These are phyloP conservation scores for Chaetorhynchus papuensis DNA, from an alignment of 2,113 vertebrate species.

Conservation along the genomic window DNA sequence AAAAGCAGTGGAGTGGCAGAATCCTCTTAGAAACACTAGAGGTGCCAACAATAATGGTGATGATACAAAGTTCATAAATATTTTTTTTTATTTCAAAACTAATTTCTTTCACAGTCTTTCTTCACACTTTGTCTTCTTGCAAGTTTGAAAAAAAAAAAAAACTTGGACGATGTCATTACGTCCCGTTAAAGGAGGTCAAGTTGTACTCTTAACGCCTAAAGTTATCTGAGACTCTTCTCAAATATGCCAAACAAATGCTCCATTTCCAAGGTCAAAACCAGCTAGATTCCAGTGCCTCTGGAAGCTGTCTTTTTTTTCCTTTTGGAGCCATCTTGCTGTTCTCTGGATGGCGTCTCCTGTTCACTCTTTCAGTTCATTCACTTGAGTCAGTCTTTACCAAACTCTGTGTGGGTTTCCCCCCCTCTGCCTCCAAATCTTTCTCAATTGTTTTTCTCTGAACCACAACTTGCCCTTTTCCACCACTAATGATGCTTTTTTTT, in stretches of 20 bases:
- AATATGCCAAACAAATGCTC: neutral
- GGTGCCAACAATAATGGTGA: neutral
- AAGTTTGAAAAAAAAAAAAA: neutral
- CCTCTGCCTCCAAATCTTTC: neutral
- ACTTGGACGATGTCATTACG: neutral
- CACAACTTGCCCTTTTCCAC: conserved; percentile 49
- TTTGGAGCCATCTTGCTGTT: neutral
- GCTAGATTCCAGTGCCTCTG: neutral
- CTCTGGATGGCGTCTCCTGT: neutral
- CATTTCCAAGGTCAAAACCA: conserved; percentile 46
- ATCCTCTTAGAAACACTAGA: neutral
- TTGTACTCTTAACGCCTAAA: neutral
- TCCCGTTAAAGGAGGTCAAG: neutral
- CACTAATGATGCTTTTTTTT: conserved; percentile 36
- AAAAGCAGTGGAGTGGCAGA: neutral
- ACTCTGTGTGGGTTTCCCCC: neutral
- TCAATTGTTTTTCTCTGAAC: conserved; percentile 52
- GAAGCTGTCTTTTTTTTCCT: neutral
- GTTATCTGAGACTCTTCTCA: neutral
- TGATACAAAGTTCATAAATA: neutral
- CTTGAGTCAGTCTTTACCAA: neutral
- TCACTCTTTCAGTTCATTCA: neutral
- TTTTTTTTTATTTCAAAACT: neutral
- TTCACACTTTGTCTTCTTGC: neutral
- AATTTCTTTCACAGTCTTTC: neutral